phyloP scores from a whole-genome alignment of 1,140 invertebrate genomes.

The Tetragnatha versicolor region DNA sequence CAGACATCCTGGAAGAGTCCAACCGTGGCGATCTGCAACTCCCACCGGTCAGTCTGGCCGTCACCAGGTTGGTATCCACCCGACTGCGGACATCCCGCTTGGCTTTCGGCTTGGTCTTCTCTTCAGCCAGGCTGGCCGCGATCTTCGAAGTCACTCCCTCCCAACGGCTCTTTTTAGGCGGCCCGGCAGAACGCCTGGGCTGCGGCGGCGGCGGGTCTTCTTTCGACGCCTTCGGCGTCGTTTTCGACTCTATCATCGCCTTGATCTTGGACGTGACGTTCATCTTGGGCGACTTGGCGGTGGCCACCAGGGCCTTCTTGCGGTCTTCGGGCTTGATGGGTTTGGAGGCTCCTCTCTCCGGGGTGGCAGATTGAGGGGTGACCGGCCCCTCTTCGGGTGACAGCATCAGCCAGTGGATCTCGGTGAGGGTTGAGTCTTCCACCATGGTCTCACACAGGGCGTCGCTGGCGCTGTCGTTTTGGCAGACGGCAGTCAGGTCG shows the following conservation, averaged over 20 bases:
- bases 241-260: slow-evolving; percentile 57
- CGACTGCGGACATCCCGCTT: slow-evolving; percentile 64
- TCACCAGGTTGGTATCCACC: slow-evolving; percentile 60
- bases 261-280: slow-evolving; percentile 59
- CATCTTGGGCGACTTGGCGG: slow-evolving; percentile 50
- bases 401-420: slow-evolving; percentile 32
- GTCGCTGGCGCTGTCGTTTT: slow-evolving; percentile 42
- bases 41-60: slow-evolving; percentile 36
- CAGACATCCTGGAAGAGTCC: slow-evolving; percentile 4
- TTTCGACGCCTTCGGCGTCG: not conserved
- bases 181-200: not conserved
- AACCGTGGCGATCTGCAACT: slow-evolving; percentile 25
- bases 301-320: not conserved
- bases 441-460: slow-evolving; percentile 48
- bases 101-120: slow-evolving; percentile 61
- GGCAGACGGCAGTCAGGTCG: slow-evolving; percentile 12
- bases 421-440: slow-evolving; percentile 43
- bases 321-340: not conserved
- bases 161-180: slow-evolving; percentile 64
- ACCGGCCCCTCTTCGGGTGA: slow-evolving; percentile 17
- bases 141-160: slow-evolving; percentile 65
- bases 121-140: slow-evolving; percentile 58
- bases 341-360: too few species aligned
- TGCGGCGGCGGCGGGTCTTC: not conserved
- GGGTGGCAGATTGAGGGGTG: not conserved